phyloP scores from a whole-genome alignment of 2,113 vertebrate species.

The Antechinus stuartii region DNA sequence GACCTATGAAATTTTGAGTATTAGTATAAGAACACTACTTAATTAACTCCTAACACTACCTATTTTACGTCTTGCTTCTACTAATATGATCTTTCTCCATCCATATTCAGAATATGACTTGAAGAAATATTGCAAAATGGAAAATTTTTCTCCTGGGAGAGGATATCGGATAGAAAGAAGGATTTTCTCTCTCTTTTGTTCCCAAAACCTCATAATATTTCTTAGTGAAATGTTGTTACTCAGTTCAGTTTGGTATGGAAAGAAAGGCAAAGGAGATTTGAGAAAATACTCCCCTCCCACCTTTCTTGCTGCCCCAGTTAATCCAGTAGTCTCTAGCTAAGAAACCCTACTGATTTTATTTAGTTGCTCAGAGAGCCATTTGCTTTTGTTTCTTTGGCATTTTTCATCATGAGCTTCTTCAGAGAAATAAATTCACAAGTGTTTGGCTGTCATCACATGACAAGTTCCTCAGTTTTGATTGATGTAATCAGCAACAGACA shows the following conservation, averaged over 20 bases:
- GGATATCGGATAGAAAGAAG: neutral
- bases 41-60: neutral
- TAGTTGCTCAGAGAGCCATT: slow-evolving; percentile 6
- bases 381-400: slow-evolving; percentile 68
- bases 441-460: slow-evolving; percentile 69
- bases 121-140: neutral
- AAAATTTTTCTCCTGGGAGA: slow-evolving; percentile 1
- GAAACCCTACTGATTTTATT: slow-evolving; percentile 70
- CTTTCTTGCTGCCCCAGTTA: neutral
- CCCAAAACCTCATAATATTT: neutral
- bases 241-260: neutral
- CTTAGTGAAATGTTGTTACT: neutral
- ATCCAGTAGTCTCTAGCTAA: slow-evolving; percentile 10
- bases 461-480: slow-evolving; percentile 26
- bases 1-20: neutral
- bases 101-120: neutral
- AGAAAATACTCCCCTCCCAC: neutral
- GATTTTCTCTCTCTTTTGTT: neutral
- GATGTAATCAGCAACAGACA: slow-evolving; percentile 74
- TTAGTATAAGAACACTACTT: neutral
- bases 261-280: neutral
- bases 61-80: neutral
- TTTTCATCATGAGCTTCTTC: slow-evolving; percentile 52
- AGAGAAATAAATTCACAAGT: slow-evolving; percentile 11
- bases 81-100: neutral